These are phyloP conservation scores for Spinus olivaceus DNA, from an alignment of 2,797 vertebrate species.

Conservation along the genomic window DNA sequence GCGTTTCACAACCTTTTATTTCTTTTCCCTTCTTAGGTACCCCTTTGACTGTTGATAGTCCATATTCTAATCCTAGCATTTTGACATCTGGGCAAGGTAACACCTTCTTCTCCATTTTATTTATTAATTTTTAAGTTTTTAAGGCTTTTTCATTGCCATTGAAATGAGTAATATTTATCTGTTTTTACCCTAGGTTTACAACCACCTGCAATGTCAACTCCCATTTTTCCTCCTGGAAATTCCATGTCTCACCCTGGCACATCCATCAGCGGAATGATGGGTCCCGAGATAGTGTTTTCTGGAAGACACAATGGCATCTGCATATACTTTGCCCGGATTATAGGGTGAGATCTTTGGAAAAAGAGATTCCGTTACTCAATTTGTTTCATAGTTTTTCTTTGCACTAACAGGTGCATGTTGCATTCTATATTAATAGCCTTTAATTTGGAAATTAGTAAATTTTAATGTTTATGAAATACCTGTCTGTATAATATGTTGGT, in stretches of 20 bases:
- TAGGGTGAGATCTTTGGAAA: constrained; percentile 81
- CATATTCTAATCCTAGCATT: constrained; percentile 71
- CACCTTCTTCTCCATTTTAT: neutral
- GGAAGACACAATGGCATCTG: constrained; percentile 96
- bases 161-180: neutral
- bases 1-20: neutral
- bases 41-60: constrained; percentile 68
- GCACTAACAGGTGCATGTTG: neutral
- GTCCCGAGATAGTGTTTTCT: constrained; percentile 94
- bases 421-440: neutral
- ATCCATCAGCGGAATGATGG: constrained; percentile 79
- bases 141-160: neutral
- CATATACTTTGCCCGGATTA: constrained; percentile 92
- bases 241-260: constrained; percentile 63
- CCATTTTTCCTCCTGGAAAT: constrained; percentile 68
- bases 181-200: constrained; percentile 73
- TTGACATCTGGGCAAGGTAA: constrained; percentile 78
- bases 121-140: neutral
- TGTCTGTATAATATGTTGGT: rapidly evolving
- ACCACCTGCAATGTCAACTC: constrained; percentile 78
- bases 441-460: neutral
- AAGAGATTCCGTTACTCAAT: neutral
- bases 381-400: neutral
- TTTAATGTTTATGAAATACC: neutral
- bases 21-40: constrained; percentile 68